Base-by-base conservation (phyloP, 2,797 vertebrate genomes). In the Chaetophractus vellerosus region DNA sequence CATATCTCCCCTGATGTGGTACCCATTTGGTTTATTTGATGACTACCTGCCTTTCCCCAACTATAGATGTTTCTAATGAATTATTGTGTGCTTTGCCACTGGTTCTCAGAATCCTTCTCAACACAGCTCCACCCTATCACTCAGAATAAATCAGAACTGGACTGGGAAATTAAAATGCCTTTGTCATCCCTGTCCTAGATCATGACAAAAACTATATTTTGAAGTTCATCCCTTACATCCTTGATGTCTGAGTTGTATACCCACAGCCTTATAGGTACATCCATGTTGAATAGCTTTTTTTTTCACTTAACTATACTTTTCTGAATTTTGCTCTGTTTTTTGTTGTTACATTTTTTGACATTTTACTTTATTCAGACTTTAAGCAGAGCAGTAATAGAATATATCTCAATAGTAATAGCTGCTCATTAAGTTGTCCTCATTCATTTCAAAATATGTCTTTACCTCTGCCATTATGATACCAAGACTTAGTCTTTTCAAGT, bases 381-480 rank as follows among this genome's bases (percentile, higher is more conserved):
- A 89, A 82, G 24, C 23, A 91, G 64, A 66, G 14, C 18, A 55
- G 4, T 28, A 71, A 21, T 33, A 19, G n/a, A 59, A 45, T 72
- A 28, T 28, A 66, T 48, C 24, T 69, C 55, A 78, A 33, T 81
- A 64, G 48, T 64, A 41, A n/a, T 69, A 75, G 31, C 28, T 59
- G 0, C 41, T 7, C 12, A 41, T 21, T 66, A 31, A 71, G 68
- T 74, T 90, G 23, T 18, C 83, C 26, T 91, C 28, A 31, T 8
- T 90, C 50, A 26, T 85, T 68, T 93, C 72, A 88, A n/a, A 52
- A 33, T 69, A 16, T 71, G 11, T 87, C 76, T 83, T 83, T 48
- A 76, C 14, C 18, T 88, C 59, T 83, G 41, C 61, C 23, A 66
- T 68, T 71, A 33, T 2, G 12, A 83, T n/a, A 36, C 3, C 2